These are phyloP conservation scores for Aproaerema taeniolella DNA, from an alignment of 2,888 invertebrate species.

Conservation along the genomic window DNA sequence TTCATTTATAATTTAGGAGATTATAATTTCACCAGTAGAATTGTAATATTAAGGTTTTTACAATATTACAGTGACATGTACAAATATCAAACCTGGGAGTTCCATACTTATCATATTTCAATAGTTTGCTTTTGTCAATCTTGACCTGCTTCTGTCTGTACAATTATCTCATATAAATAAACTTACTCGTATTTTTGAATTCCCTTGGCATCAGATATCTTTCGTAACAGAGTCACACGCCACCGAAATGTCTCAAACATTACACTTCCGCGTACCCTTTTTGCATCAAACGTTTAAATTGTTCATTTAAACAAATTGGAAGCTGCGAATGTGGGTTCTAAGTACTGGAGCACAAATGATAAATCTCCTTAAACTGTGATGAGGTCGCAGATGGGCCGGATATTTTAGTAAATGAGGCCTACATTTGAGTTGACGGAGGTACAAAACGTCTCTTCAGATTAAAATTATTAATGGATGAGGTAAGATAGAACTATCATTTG, in stretches of 20 bases:
- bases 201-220: too few relatives aligned
- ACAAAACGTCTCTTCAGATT: slow-evolving; percentile 26
- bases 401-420: slow-evolving; percentile 69
- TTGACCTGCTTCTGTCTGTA: too few relatives aligned
- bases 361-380: slow-evolving; percentile 54
- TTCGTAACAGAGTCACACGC: not conserved
- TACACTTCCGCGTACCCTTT: not conserved
- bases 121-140: too few relatives aligned
- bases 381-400: slow-evolving; percentile 63
- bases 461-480: slow-evolving; percentile 1
- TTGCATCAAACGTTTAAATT: not conserved
- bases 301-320: slow-evolving; percentile 11
- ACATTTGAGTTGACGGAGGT: slow-evolving; percentile 41
- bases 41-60: too few relatives aligned
- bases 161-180: too few relatives aligned
- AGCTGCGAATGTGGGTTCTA: slow-evolving; percentile 12
- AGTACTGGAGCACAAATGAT: slow-evolving; percentile 40
- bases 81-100: too few relatives aligned
- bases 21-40: too few relatives aligned
- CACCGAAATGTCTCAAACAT: not conserved
- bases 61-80: too few relatives aligned
- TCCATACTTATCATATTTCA: too few relatives aligned
- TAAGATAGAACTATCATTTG: too few relatives aligned
- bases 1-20: too few relatives aligned
- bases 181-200: too few relatives aligned